Evolutionary conservation across 1,140 invertebrate species (phyloP), one percentile per base, ranked within the genome.

Genomic region (Anastrepha obliqua): DNA sequence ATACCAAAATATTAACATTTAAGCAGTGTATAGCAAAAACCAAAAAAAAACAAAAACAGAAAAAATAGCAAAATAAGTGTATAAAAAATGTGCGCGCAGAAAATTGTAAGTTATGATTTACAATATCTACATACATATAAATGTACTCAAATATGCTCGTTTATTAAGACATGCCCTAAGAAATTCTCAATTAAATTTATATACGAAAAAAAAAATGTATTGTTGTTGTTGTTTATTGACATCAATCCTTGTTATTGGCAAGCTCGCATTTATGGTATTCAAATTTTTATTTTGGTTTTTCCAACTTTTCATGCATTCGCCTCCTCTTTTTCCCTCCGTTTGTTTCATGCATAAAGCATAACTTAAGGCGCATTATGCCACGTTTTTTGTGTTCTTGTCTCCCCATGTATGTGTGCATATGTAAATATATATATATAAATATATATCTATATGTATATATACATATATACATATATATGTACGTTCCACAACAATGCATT

Each of bases 91-190:
- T 81, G 74, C 42, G 51, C 74, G 47, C 74, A 29, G 74, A 51
- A 55, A 55, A 55, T 42, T 81, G 74, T 81, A 81, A 81, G 74
- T 81, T 58, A 55, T 29, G 15, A 81, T 81, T 81, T 81, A 58
- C 9, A 13, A 81, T 55, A 55, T 55, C 15, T 47, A 47, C 8
- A 81, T 29, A 81, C 6, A 20, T 67, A 8, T 29, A 9, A 55
- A 81, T 81, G 51, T 81, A 81, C 74, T 42, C 42, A 58, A 81
- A 29, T 58, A 81, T 81, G 74, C 74, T 81, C 74, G 70, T 74
- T 74, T 74, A 74, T 74, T 74, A 47, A 74, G 8, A 74, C 70
- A 15, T 9, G 8, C 17, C 17, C 20, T 8, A 55, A 55, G 51
- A 55, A 55, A 55, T 55, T 3, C 55, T 81, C 47, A 47, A 81